A percentile compares a stretch with the other conserved stretches of the same genome.
These are phyloP conservation scores for Drosophila sp. DNA, from an alignment of 1,140 invertebrate genomes.

Conservation along the genomic window DNA sequence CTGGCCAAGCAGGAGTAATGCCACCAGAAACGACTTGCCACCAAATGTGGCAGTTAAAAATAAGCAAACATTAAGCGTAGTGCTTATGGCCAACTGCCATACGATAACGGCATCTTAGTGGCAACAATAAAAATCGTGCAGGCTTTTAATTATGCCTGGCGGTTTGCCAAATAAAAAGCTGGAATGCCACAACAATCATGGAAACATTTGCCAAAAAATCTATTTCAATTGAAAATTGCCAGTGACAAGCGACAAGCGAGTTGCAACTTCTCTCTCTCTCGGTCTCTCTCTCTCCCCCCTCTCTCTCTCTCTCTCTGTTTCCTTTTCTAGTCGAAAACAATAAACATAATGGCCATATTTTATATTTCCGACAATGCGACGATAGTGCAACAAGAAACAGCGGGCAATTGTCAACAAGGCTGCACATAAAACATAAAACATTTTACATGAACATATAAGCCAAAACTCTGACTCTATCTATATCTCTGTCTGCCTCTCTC, in stretches of 20 bases:
- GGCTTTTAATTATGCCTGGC: constrained; percentile 71
- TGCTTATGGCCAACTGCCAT: constrained; percentile 18
- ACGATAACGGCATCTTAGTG: constrained; percentile 2
- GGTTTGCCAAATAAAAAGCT: constrained; percentile 28
- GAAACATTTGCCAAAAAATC: constrained; percentile 63
- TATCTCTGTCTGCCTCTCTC: constrained; percentile 9
- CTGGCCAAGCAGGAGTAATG: constrained; percentile 37
- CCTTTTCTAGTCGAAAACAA: constrained; percentile 59
- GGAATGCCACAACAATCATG: constrained; percentile 35
- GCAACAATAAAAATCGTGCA: constrained; percentile 4
- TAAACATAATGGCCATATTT: constrained; percentile 80
- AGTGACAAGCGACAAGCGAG: constrained; percentile 30
- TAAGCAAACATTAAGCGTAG: constrained; percentile 15
- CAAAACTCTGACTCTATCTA: constrained; percentile 23
- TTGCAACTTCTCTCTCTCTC: constrained; percentile 18
- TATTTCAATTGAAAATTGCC: constrained; percentile 76
- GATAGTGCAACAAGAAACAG: constrained; percentile 65
- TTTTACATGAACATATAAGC: too few species aligned
- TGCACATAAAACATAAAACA: constrained; percentile 55
- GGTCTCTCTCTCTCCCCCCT: constrained; percentile 3
- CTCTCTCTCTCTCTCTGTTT: constrained; percentile 3
- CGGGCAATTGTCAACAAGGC: constrained; percentile 69
- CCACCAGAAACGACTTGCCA: constrained; percentile 35
- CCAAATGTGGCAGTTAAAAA: constrained; percentile 44
- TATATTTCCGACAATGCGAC: constrained; percentile 65